These are phyloP conservation scores for Macroramphosus scolopax DNA, from an alignment of 2,797 vertebrate species.

Conservation along the genomic window DNA sequence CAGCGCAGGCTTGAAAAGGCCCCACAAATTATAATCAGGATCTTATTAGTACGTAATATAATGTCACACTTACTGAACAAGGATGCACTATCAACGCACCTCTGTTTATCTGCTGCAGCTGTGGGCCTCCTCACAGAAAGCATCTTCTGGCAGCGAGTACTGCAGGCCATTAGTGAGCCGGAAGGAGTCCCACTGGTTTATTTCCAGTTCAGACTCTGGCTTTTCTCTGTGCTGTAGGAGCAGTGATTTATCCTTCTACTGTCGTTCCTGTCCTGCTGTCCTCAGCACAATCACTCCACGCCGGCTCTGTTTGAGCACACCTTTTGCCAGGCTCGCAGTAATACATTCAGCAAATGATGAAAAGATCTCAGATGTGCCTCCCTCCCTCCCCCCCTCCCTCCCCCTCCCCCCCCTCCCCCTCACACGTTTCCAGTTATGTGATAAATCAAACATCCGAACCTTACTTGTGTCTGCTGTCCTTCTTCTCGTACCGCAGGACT, in stretches of 20 bases:
- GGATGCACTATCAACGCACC: too few species aligned
- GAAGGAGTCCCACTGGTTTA: slow-evolving; percentile 63
- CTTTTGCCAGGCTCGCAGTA: slow-evolving; percentile 43
- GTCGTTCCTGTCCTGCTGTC: slow-evolving; percentile 63
- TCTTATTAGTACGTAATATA: too few species aligned
- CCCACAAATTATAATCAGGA: too few species aligned
- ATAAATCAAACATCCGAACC: slow-evolving; percentile 47
- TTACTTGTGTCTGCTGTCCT: slow-evolving; percentile 28
- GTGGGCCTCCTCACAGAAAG: slow-evolving; percentile 17
- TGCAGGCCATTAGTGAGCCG: slow-evolving; percentile 51
- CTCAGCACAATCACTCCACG: slow-evolving; percentile 64
- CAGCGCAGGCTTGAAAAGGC: too few species aligned
- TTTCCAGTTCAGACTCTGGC: slow-evolving; percentile 62
- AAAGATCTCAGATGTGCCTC: slow-evolving; percentile 54
- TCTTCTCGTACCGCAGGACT: slow-evolving; percentile 32
- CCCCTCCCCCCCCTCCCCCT: too few species aligned
- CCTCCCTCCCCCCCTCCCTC: neutral
- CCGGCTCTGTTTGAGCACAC: slow-evolving; percentile 53
- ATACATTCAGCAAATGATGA: slow-evolving; percentile 67
- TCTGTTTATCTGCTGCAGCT: slow-evolving; percentile 29
- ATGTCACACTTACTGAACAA: too few species aligned
- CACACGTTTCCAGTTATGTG: slow-evolving; percentile 37
- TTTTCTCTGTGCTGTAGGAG: slow-evolving; percentile 48
- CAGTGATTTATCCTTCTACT: slow-evolving; percentile 65
- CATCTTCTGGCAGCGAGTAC: slow-evolving; percentile 40